Evolutionary conservation across 2,888 invertebrate genomes (phyloP).

Genomic region (Slavum lentiscoides): DNA sequence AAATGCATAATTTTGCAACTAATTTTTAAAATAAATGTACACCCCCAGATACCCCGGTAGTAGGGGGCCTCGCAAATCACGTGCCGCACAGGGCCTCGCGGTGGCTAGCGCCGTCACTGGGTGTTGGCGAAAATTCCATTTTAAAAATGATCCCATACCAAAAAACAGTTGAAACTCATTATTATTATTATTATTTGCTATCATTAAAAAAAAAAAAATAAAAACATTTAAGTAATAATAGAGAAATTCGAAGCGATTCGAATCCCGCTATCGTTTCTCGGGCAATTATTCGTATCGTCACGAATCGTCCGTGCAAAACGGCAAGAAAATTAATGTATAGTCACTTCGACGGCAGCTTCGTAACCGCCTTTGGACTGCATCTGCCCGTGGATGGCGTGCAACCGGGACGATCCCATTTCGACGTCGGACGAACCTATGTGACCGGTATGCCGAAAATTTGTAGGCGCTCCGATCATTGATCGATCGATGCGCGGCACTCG

Average conservation of each 20-base stretch:
- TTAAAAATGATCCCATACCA: not conserved
- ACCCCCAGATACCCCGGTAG: too few relatives aligned
- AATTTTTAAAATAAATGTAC: too few relatives aligned
- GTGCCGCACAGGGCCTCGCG: too few relatives aligned
- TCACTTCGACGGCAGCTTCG: constrained; percentile 63
- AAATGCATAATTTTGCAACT: too few relatives aligned
- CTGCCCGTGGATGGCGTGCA: constrained; percentile 86
- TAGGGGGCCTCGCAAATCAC: too few relatives aligned
- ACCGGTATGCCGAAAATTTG: constrained; percentile 93
- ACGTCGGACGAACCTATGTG: constrained; percentile 90
- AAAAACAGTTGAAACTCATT: too few relatives aligned
- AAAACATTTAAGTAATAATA: not conserved
- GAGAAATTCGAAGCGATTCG: not conserved
- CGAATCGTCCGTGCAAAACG: not conserved
- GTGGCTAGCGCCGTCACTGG: too few relatives aligned
- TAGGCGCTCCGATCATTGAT: constrained; percentile 94
- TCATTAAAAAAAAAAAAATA: too few relatives aligned
- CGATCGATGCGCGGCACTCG: constrained; percentile 64
- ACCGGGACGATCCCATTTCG: constrained; percentile 78
- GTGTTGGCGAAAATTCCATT: not conserved
- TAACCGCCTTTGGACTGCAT: constrained; percentile 97
- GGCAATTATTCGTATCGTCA: not conserved
- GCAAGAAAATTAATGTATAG: not conserved
- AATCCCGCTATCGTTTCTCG: too few relatives aligned
- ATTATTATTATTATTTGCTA: too few relatives aligned